Evolutionary conservation across 30 jellyfish, hydroid and myxozoan genomes (phyloP), one percentile per base, ranked within the genome.

Genomic region (Cassiopea andromeda): DNA sequence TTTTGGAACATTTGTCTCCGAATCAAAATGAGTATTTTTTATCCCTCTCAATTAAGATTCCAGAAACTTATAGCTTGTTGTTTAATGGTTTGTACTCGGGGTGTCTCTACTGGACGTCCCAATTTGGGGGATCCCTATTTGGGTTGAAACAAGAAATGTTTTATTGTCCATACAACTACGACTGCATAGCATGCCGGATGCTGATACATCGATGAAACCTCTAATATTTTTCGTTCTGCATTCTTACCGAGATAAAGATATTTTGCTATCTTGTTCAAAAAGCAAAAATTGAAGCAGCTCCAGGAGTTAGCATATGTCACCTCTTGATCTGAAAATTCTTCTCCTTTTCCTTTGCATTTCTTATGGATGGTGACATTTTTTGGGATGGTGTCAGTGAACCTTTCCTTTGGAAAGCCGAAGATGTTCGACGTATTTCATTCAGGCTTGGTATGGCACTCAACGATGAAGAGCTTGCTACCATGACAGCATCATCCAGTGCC

Each of bases 361-460:
- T 77, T 47, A 83, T 44, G 2, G 79, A 43, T 1, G 69, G 66
- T 17, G 59, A 44, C 19, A 64, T 70, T 69, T 86, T 54, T 72
- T 89, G 87, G 79, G 97, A 82, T 17, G 97, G 97, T 19, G 87
- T 78, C 44, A 89, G 78, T n/a, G 97, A 89, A 46, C 97, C 97
- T 17, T 87, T 81, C 69, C 97, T 85, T 48, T 89, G 90, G 84
- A 89, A 89, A 38, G 88, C 49, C n/a, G 89, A 15, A 5, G 94
- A 59, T 8, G 84, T 44, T 44, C 82, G 60, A 1, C 90, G 69
- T 77, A 76, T 59, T n/a, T 89, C 97, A 72, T 44, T 69, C 5
- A 68, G 76, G 45, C 88, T 82, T 44, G 97, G 86, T 15, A 95
- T 95, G 48, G 97, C 94, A 77, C 87, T 95, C 77, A 95, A 77